These are phyloP conservation scores for Metallyticus violacea DNA, from an alignment of 2,888 invertebrate genomes.

Conservation along the genomic window DNA sequence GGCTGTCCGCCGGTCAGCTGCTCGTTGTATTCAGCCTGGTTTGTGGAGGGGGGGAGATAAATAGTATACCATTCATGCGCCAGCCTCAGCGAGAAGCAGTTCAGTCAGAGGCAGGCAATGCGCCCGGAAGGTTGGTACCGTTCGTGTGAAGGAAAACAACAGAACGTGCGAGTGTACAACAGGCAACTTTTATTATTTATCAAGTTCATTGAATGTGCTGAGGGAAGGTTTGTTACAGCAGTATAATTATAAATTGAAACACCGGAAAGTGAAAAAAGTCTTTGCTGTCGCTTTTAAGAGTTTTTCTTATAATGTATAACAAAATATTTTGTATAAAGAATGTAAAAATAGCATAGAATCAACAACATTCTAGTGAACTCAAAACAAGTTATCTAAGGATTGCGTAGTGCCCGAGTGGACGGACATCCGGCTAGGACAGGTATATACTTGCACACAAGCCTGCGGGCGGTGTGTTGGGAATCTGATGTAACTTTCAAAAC, in stretches of 20 bases:
- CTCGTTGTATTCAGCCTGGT: background rate
- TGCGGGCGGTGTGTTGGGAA: background rate
- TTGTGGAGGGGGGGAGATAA: background rate
- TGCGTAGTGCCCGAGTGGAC: background rate
- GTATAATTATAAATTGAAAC: no score
- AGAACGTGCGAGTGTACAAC: background rate
- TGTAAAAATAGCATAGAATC: no score
- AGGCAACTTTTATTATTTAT: background rate
- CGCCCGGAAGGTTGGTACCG: background rate
- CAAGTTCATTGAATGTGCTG: no score
- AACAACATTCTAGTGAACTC: background rate
- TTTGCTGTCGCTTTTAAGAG: no score
- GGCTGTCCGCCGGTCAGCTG: background rate
- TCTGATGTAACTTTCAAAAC: background rate
- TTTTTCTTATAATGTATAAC: no score
- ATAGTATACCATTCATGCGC: background rate
- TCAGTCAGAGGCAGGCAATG: background rate
- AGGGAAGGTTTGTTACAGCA: no score
- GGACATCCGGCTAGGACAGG: background rate
- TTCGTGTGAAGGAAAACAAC: background rate
- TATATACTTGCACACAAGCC: no score
- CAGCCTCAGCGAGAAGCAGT: background rate
- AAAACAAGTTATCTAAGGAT: background rate
- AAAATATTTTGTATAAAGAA: no score
- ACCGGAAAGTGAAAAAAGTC: no score